Percentiles rank a stretch among this genome's conserved stretches.
Conservation (phyloP, 2,888 invertebrate species). For the Holacanthella duospinosa region DNA sequence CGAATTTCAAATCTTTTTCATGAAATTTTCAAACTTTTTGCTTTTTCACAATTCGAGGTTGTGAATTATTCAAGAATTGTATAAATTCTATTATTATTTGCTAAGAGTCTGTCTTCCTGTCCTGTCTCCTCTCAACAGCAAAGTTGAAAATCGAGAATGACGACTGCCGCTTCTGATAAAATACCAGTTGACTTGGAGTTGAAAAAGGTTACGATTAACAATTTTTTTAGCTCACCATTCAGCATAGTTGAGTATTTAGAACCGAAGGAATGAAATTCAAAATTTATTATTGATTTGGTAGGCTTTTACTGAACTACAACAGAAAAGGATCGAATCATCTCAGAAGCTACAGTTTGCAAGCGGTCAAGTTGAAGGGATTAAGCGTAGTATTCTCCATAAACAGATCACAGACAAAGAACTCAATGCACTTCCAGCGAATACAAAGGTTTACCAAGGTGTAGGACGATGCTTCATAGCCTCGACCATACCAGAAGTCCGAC, state of each 20-base stretch:
- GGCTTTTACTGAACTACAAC: constrained; percentile 71
- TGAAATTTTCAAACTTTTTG: too few species aligned
- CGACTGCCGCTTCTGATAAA: not conserved
- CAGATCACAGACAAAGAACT: constrained; percentile 58
- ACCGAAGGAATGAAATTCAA: too few species aligned
- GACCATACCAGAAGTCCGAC: constrained; percentile 54
- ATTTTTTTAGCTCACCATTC: too few species aligned
- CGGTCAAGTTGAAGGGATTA: constrained; percentile 60
- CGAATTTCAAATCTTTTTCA: too few species aligned
- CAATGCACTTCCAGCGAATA: constrained; percentile 50
- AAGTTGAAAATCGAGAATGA: not conserved
- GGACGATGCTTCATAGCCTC: constrained; percentile 74
- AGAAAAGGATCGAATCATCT: constrained; percentile 67
- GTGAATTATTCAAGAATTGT: too few species aligned
- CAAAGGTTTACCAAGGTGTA: constrained; percentile 66
- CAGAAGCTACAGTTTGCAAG: constrained; percentile 70
- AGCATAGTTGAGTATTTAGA: too few species aligned
- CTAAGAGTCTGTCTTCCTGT: too few species aligned
- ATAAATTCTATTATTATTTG: too few species aligned
- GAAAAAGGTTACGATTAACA: constrained; percentile 24
- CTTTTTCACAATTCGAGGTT: too few species aligned
- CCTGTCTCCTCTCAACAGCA: too few species aligned
- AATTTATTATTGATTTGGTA: constrained; percentile 40
- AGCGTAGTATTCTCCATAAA: constrained; percentile 57
- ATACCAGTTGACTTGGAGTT: constrained; percentile 29